Base-by-base conservation (phyloP, 1,140 invertebrate genomes). In the Teleopsis dalmanni region DNA sequence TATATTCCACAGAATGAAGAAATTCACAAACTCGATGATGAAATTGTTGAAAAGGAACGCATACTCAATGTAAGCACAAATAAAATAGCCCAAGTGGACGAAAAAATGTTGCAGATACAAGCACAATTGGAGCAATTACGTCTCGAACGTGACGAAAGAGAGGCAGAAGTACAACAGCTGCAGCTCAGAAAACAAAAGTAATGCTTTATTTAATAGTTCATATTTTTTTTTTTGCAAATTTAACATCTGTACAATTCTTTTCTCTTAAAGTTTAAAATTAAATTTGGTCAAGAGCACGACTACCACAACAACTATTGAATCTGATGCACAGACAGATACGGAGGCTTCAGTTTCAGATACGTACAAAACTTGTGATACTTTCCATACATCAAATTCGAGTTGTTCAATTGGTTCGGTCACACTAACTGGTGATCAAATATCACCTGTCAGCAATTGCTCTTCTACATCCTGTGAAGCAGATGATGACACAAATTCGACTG, bases 381-480 rank as follows among this genome's bases (percentile, higher is more conserved):
- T 84, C 60, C 84, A 86, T 63, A 86, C 84, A n/a, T 84, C 84
- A 1, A 68, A 75, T 14, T 79, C 77, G 13, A 72, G 71, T 47
- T 73, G 74, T 54, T 75, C 73, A 19, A 48, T 57, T 1, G 41
- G 56, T 23, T 65, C 63, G 1, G 56, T 50, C 62, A 69, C 57
- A 4, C 63, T 63, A 1, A 60, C 59, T 14, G 64, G 70, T 50
- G 64, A 65, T 8, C 61, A 62, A 23, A 57, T 61, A 42, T 58
- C 64, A 3, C 55, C 70, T 36, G 35, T 58, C 6, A 56, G 68
- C 47, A 57, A 62, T 41, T 56, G 57, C 38, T 57, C 55, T 22
- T 14, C 47, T n/a, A 49, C 51, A 8, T 50, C 61, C 6, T 61
- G 66, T 43, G 68, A 67, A 26, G 31, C 38, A 13, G 49, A 51